Evolutionary conservation across 1,140 invertebrate genomes (phyloP), one percentile per base, ranked within the genome.

Genomic region (Caerostris extrusa): DNA sequence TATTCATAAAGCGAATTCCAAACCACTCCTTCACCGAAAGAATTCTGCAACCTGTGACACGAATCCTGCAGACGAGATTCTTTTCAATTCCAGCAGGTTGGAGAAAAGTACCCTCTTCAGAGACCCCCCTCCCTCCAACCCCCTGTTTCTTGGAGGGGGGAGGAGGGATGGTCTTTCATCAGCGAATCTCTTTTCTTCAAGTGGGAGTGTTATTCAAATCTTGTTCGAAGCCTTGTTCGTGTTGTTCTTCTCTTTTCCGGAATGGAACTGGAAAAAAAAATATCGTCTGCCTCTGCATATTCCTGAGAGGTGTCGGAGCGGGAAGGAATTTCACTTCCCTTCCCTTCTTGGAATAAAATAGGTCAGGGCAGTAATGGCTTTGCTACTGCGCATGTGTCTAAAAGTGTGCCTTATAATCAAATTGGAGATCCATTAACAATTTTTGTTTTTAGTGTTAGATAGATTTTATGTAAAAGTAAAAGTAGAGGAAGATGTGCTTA

Each of bases 41-140:
- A 71, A 34, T 50, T 34, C n/a, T 19, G 69, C 34, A 77, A 77
- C 69, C 69, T 77, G 69, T 77, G 69, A 77, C 71, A 77, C 71
- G 71, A 14, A 77, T 53, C 71, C 71, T 50, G 71, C 71, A 77
- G 71, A 53, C 34, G 71, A 77, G 71, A 50, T 77, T 53, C 71
- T 77, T 77, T 77, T 77, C 71, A 77, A 77, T 77, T 77, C 71
- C 71, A 77, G 71, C 71, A 77, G 50, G 71, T 77, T 77, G 71
- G 50, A 77, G 71, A 71, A 3, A 7, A 53, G 50, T 34, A 77
- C 71, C 71, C 71, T 77, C 71, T 77, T 53, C 71, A 77, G 14
- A 53, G 69, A 50, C 0, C 61, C 0, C 1, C 61, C 61, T 10
- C 61, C 61, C 14, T 12, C 12, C 7, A 3, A 17, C 4, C 5